Conservation (phyloP, 2,113 vertebrate genomes). For the Zingel zingel region DNA sequence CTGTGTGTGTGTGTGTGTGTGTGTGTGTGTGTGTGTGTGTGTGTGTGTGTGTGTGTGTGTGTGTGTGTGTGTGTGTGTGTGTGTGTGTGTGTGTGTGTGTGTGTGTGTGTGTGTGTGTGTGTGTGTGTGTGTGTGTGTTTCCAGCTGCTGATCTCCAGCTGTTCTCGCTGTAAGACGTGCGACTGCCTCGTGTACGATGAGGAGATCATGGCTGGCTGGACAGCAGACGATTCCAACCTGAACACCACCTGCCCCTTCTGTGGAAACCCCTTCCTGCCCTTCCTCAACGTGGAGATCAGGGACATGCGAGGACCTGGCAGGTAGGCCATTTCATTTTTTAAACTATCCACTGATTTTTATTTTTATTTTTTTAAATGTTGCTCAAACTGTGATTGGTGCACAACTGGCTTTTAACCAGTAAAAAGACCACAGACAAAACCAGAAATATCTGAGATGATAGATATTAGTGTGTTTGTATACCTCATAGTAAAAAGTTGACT, state of each 20-base stretch:
- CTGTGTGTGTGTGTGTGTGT: too few species aligned
- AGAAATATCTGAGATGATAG: not conserved
- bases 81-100: too few species aligned
- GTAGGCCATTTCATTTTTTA: slow-evolving; percentile 67
- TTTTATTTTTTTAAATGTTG: too few species aligned
- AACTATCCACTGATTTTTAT: not conserved
- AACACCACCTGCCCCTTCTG: slow-evolving; percentile 98
- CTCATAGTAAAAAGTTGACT: not conserved
- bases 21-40: too few species aligned
- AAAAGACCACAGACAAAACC: not conserved
- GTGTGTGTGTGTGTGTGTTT: not conserved
- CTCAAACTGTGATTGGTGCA: too few species aligned
- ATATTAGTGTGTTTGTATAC: not conserved
- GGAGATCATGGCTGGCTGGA: slow-evolving; percentile 99
- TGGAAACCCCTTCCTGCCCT: slow-evolving; percentile 94
- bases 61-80: not conserved
- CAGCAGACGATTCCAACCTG: slow-evolving; percentile 97
- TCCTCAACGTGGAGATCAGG: slow-evolving; percentile 94
- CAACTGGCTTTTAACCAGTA: too few species aligned
- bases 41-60: too few species aligned
- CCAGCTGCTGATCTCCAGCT: slow-evolving; percentile 97
- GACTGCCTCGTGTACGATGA: slow-evolving; percentile 97
- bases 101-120: too few species aligned
- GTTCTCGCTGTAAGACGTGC: slow-evolving; percentile 95
- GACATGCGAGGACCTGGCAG: slow-evolving; percentile 92